Evolutionary conservation across 2,113 vertebrate species (phyloP).

Genomic region (Regulus satrapa): DNA sequence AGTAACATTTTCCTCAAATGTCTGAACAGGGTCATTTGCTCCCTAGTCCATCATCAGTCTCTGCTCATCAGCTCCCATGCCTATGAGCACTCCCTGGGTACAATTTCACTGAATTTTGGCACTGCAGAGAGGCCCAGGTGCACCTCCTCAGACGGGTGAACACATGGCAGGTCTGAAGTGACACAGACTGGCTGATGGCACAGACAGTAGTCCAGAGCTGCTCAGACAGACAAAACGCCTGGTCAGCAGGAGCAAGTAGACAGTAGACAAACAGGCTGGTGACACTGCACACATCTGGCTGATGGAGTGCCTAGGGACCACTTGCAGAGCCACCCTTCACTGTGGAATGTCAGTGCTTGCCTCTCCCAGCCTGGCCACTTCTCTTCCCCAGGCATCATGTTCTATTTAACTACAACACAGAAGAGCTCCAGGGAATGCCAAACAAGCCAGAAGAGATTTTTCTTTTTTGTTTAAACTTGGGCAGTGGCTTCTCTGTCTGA

Average conservation of each 20-base stretch:
- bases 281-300: background rate
- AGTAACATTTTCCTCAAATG: background rate
- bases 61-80: background rate
- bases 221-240: background rate
- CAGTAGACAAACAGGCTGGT: background rate
- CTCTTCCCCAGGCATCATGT: background rate
- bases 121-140: background rate
- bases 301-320: background rate
- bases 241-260: background rate
- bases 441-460: background rate
- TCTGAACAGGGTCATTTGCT: background rate
- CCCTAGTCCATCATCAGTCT: background rate
- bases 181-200: background rate
- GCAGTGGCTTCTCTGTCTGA: background rate
- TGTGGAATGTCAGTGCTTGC: background rate
- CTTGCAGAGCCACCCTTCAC: background rate
- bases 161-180: background rate
- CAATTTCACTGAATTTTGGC: background rate
- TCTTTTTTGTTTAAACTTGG: background rate
- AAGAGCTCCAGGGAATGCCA: background rate
- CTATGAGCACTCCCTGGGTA: background rate
- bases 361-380: background rate
- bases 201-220: background rate
- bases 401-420: background rate
- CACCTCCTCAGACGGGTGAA: rapidly evolving